Evolutionary conservation across 2,888 invertebrate genomes (phyloP).

Genomic region (Andrena haemorrhoa): DNA sequence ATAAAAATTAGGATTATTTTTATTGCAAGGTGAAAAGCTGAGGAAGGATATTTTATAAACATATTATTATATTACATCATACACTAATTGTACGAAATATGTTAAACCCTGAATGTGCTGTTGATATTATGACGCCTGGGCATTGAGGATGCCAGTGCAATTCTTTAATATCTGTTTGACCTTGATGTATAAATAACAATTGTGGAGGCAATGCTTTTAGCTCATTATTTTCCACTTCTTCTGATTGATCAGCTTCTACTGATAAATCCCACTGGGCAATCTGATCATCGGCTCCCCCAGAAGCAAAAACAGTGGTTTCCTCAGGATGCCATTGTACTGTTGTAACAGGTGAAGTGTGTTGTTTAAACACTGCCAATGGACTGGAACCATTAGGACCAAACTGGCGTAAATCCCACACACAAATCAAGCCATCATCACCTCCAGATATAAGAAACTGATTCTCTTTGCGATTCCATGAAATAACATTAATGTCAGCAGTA

Average conservation of each 20-base stretch:
- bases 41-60: constrained; percentile 33
- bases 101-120: constrained; percentile 98
- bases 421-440: constrained; percentile 97
- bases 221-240: constrained; percentile 84
- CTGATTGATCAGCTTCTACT: constrained; percentile 91
- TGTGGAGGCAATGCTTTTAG: constrained; percentile 94
- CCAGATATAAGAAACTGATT: constrained; percentile 88
- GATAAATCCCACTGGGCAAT: constrained; percentile 98
- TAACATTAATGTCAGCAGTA: constrained; percentile 97
- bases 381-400: constrained; percentile 89
- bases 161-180: constrained; percentile 99
- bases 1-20: constrained; percentile 7
- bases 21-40: constrained; percentile 8
- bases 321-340: constrained; percentile 98
- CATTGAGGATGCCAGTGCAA: constrained; percentile 99
- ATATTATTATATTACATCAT: constrained; percentile 84
- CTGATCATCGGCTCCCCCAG: constrained; percentile 97
- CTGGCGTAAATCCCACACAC: constrained; percentile 97
- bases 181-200: constrained; percentile 98
- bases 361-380: constrained; percentile 97
- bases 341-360: constrained; percentile 96
- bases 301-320: constrained; percentile 97
- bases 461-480: constrained; percentile 97
- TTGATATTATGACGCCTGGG: constrained; percentile 96
- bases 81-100: constrained; percentile 99